Evolutionary conservation across 2,797 vertebrate genomes (phyloP), one percentile per base, ranked within the genome.

Genomic region (Agapornis canus): DNA sequence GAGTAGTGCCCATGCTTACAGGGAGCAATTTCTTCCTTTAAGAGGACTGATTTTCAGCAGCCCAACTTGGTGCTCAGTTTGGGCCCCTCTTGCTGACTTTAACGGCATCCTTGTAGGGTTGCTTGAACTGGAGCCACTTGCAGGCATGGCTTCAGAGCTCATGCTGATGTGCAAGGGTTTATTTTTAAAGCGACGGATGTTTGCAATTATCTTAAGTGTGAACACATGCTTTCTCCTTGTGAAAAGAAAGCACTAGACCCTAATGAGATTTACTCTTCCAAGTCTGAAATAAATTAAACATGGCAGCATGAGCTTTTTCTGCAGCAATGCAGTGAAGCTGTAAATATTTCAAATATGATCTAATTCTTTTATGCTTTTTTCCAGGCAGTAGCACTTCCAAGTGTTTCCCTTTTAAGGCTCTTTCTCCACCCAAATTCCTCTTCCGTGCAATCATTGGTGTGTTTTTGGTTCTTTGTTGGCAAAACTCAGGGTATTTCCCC

Each of bases 211-310:
- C 48, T 71, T 61, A 71, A 97, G 81, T 84, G 93, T 82, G 86
- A 97, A 87, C 95, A 95, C 81, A 91, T 97, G 93, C 93, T 81
- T 82, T 56, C 82, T 60, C 32, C 70, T 73, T 39, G 72, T 82
- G 86, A 45, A 86, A 92, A 89, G 86, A 59, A 81, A 92, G 82
- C 77, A 68, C 86, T 79, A 59, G n/a, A 31, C 42, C 42, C 87
- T 94, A 77, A 95, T 65, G 73, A 94, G 94, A 90, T 89, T 94
- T 94, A 94, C 93, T 78, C 91, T 92, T 94, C 82, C 45, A 59
- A 85, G 84, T 52, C 91, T 95, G 89, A 87, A 95, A 92, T 70
- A 83, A 97, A 94, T 95, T 85, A 77, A 92, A 92, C 31, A 59
- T 65, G 85, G 94, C 90, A 94, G 82, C 27, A 10, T 1, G 15